Percentiles rank a stretch among this genome's conserved stretches.
phyloP scores from a whole-genome alignment of 2,888 invertebrate genomes.

The Nineta flava region DNA sequence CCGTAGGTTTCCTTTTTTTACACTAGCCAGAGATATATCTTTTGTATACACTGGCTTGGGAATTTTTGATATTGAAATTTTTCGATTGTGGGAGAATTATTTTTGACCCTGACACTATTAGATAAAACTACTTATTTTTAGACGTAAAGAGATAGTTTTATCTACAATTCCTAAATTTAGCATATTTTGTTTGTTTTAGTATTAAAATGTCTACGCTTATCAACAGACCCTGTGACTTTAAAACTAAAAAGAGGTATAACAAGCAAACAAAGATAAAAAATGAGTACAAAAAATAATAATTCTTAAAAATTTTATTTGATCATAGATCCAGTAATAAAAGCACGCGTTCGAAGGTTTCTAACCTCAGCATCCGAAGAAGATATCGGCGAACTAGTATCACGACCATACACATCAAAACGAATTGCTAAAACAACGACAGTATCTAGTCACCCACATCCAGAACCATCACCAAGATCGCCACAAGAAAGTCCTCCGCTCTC shows the following conservation, averaged over 20 bases:
- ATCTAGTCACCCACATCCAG: slow-evolving; percentile 17
- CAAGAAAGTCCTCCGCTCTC: slow-evolving; percentile 26
- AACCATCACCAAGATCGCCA: slow-evolving; percentile 13
- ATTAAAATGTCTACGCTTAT: slow-evolving; percentile 83
- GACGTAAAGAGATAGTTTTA: no score
- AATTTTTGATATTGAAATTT: no score
- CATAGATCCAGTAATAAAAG: slow-evolving; percentile 76
- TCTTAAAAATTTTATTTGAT: slow-evolving; percentile 2
- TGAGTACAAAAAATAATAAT: not conserved
- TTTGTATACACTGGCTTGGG: no score
- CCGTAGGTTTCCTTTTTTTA: no score
- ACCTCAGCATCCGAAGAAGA: slow-evolving; percentile 35
- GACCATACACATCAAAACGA: slow-evolving; percentile 28
- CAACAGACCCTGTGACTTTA: slow-evolving; percentile 77
- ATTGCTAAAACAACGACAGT: slow-evolving; percentile 32
- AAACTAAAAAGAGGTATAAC: slow-evolving; percentile 84
- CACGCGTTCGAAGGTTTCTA: slow-evolving; percentile 55
- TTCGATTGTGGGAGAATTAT: no score
- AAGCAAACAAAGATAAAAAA: slow-evolving; percentile 12
- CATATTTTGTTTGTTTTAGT: slow-evolving; percentile 45
- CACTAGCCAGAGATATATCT: no score
- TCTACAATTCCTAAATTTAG: not conserved
- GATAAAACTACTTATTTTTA: no score
- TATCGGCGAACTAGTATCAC: slow-evolving; percentile 30
- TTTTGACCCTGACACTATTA: no score